Conservation (phyloP, 1,140 invertebrate genomes). For the Drosophila tani region DNA sequence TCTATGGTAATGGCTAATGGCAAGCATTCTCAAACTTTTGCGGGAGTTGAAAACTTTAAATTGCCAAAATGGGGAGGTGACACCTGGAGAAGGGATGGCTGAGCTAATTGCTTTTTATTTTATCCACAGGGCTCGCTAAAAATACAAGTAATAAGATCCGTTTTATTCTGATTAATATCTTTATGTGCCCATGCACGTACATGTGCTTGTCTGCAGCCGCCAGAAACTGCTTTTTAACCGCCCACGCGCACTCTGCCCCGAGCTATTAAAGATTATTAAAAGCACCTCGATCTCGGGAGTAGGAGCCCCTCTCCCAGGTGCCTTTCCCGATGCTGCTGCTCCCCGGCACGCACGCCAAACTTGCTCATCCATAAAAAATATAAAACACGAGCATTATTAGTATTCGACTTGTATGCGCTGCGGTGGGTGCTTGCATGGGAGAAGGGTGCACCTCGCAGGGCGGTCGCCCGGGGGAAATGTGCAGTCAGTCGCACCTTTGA, state of each 20-base stretch:
- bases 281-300: conserved; percentile 68
- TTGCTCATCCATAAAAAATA: conserved; percentile 80
- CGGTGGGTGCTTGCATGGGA: conserved; percentile 24
- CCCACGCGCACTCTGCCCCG: conserved; percentile 29
- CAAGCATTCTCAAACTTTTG: conserved; percentile 21
- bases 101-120: conserved; percentile 15
- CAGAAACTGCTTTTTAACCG: conserved; percentile 29
- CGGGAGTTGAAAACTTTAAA: conserved; percentile 23
- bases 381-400: conserved; percentile 76
- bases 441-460: conserved; percentile 5
- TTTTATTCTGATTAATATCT: conserved; percentile 63
- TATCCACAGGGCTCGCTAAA: not conserved
- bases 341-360: conserved; percentile 61
- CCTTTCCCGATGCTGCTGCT: conserved; percentile 7
- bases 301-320: conserved; percentile 13
- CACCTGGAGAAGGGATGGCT: conserved; percentile 2
- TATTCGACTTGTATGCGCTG: conserved; percentile 48
- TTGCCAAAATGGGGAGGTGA: conserved; percentile 10
- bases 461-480: conserved; percentile 8
- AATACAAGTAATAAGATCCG: conserved; percentile 34
- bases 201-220: conserved; percentile 14
- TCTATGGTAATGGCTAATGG: conserved; percentile 15
- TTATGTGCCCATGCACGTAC: conserved; percentile 34
- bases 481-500: conserved; percentile 48
- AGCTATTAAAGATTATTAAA: conserved; percentile 80